Percentiles rank a stretch among this genome's conserved stretches.
These are phyloP conservation scores for Corynorhinus townsendii DNA, from an alignment of 2,113 vertebrate genomes.

Conservation along the genomic window DNA sequence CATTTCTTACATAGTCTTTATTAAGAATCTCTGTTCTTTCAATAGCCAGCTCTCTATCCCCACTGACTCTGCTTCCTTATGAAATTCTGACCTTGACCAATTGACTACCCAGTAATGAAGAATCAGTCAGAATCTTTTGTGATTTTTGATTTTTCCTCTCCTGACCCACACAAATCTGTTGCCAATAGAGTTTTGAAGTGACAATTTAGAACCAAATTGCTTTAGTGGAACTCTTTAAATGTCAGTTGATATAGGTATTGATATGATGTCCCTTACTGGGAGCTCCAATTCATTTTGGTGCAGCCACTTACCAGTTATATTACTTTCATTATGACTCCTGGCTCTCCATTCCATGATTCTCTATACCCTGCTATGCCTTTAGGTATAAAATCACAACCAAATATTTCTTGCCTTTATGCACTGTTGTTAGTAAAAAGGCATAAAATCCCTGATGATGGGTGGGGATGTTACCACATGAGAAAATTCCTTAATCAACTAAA, in stretches of 20 bases:
- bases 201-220: no score
- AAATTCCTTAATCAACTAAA: slow-evolving; percentile 27
- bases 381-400: background rate
- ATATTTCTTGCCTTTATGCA: background rate
- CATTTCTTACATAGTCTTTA: background rate
- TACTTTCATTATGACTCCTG: background rate
- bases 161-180: background rate
- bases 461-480: background rate
- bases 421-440: background rate
- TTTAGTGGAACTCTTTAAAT: no score
- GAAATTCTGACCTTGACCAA: background rate
- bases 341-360: background rate
- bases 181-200: background rate
- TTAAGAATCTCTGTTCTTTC: background rate
- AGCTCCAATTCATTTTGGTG: background rate
- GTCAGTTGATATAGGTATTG: no score
- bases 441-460: background rate
- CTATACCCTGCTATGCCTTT: background rate
- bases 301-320: background rate
- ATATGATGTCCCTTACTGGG: no score
- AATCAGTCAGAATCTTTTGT: background rate
- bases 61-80: background rate
- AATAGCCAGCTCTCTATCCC: background rate
- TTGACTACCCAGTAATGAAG: background rate
- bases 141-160: background rate